These are phyloP conservation scores for Tinamus guttatus DNA, from an alignment of 2,113 vertebrate species.

Conservation along the genomic window DNA sequence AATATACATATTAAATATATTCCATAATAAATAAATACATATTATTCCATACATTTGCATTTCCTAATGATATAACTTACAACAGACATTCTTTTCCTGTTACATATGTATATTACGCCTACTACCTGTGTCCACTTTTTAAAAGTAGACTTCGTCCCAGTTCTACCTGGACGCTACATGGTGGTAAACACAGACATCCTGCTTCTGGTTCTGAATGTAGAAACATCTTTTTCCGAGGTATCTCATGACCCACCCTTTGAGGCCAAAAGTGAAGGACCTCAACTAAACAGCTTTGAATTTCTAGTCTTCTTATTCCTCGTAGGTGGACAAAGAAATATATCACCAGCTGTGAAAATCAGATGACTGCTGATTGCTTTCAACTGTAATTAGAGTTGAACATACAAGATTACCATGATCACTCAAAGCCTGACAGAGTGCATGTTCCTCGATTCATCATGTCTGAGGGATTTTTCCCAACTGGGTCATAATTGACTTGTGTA, in stretches of 20 bases:
- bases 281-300: neutral
- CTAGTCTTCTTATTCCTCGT: neutral
- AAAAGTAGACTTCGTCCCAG: neutral
- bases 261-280: neutral
- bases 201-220: neutral
- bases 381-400: neutral
- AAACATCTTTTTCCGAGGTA: neutral
- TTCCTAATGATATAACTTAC: neutral
- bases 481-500: neutral
- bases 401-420: neutral
- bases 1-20: too few species aligned
- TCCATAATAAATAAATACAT: neutral
- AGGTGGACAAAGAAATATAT: neutral
- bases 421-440: neutral
- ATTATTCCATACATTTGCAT: neutral
- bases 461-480: neutral
- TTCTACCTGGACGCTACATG: neutral
- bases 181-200: neutral
- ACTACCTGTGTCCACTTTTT: neutral
- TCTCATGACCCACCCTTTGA: neutral
- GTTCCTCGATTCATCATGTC: neutral
- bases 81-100: neutral
- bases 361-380: neutral
- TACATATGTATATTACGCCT: neutral
- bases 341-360: neutral